Percentiles rank a stretch among this genome's conserved stretches.
Conservation (phyloP, 1,140 invertebrate species). For the Rhyzopertha dominica region DNA sequence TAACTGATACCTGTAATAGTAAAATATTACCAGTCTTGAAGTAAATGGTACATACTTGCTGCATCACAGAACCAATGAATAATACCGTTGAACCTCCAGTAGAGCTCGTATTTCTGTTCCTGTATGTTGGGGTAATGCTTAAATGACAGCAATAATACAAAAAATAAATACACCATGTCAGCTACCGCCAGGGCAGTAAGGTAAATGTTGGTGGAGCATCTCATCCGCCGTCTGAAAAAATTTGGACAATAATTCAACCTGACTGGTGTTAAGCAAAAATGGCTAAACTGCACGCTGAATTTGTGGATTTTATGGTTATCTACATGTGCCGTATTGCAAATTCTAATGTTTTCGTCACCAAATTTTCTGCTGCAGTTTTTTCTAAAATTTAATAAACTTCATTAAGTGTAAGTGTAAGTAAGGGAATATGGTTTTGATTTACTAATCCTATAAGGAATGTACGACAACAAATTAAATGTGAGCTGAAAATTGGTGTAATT, state of each 20-base stretch:
- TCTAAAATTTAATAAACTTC: too few relatives aligned
- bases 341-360: too few relatives aligned
- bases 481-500: too few relatives aligned
- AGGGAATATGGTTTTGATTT: too few relatives aligned
- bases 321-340: background rate
- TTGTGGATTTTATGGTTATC: background rate
- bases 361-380: too few relatives aligned
- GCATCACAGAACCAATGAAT: slow-evolving; percentile 59
- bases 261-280: too few relatives aligned
- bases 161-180: slow-evolving; percentile 65
- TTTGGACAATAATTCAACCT: slow-evolving; percentile 11
- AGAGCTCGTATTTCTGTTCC: slow-evolving; percentile 41
- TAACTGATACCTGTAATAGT: too few relatives aligned
- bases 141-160: slow-evolving; percentile 61
- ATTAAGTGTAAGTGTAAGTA: too few relatives aligned
- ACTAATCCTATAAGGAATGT: too few relatives aligned
- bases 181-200: slow-evolving; percentile 67
- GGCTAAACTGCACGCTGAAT: background rate
- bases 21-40: slow-evolving; percentile 7
- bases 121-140: slow-evolving; percentile 55
- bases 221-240: slow-evolving; percentile 58
- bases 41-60: slow-evolving; percentile 50
- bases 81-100: slow-evolving; percentile 54
- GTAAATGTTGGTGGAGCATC: slow-evolving; percentile 71
- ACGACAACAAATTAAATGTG: too few relatives aligned